These are phyloP conservation scores for Psophia crepitans DNA, from an alignment of 2,113 vertebrate species.

Conservation along the genomic window DNA sequence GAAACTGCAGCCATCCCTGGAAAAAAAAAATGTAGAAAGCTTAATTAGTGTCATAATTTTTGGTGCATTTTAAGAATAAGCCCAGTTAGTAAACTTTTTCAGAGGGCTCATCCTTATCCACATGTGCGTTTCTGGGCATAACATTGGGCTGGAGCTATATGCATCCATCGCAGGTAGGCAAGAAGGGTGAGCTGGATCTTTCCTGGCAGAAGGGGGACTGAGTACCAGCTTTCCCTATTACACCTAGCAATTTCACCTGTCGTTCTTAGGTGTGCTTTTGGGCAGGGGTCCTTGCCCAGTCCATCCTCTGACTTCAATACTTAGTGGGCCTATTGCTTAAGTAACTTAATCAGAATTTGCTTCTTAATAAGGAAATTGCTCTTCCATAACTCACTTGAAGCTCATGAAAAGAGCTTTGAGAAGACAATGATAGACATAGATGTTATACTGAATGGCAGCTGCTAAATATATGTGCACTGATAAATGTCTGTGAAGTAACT, in stretches of 20 bases:
- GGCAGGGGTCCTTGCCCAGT: not conserved
- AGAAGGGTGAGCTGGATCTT: not conserved
- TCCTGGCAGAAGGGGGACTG: not conserved
- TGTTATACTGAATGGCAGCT: slow-evolving; percentile 40
- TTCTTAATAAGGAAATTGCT: not conserved
- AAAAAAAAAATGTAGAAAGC: not conserved
- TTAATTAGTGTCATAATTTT: not conserved
- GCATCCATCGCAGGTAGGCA: not conserved
- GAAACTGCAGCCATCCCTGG: not conserved
- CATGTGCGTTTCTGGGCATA: not conserved
- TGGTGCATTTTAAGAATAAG: not conserved
- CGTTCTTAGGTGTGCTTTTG: not conserved
- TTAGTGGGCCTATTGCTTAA: not conserved
- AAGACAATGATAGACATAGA: slow-evolving; percentile 26
- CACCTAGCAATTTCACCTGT: not conserved
- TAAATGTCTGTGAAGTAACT: slow-evolving; percentile 17
- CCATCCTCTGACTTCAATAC: not conserved
- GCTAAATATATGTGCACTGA: slow-evolving; percentile 31
- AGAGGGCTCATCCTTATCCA: not conserved
- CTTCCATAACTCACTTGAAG: not conserved
- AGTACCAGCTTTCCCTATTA: not conserved
- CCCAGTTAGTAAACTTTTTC: not conserved
- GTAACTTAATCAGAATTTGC: not conserved
- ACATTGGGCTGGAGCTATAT: not conserved
- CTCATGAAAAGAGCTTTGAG: not conserved